Evolutionary conservation across 2,888 invertebrate genomes (phyloP), one percentile per base, ranked within the genome.

Genomic region (Parascotia fuliginaria): DNA sequence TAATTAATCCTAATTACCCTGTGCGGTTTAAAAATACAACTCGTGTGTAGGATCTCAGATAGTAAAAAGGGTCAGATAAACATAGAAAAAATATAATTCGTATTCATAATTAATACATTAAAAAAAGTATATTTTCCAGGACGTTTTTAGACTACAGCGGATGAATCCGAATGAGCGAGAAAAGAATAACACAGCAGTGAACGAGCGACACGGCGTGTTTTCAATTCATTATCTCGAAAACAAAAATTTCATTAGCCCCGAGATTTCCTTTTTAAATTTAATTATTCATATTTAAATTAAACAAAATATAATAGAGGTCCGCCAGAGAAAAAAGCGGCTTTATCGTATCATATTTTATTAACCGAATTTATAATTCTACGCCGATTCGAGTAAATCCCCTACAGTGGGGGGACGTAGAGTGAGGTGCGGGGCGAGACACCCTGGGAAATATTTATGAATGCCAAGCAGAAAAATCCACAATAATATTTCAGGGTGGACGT

Each of bases 201-300:
- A 77, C 77, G 68, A 76, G 83, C 81, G 83, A 83, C 79, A 81
- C 77, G 79, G 75, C 82, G 86, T 91, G 92, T 92, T 92, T 92
- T 91, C 90, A 91, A 92, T 92, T 92, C 90, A 92, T 92, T 92
- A 92, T 90, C 90, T 89, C 87, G 77, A 91, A 92, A 91, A 92
- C 91, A 92, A 89, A 90, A 90, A 90, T 87, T 90, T 90, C 90
- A 91, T 91, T 91, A 91, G 87, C 86, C 79, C 85, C 76, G 85
- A 88, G 90, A 89, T 89, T 90, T 89, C 89, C 86, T 88, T 89
- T 90, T 89, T 87, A 86, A 87, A 89, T 88, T 90, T 89, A 92
- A 91, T 91, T 91, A 92, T 91, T 90, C 90, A 91, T 90, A 90
- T 91, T 91, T 91, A 90, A 92, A 91, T 91, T 92, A 90, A 90